These are phyloP conservation scores for Leistus spinibarbis DNA, from an alignment of 2,888 invertebrate species.

Conservation along the genomic window DNA sequence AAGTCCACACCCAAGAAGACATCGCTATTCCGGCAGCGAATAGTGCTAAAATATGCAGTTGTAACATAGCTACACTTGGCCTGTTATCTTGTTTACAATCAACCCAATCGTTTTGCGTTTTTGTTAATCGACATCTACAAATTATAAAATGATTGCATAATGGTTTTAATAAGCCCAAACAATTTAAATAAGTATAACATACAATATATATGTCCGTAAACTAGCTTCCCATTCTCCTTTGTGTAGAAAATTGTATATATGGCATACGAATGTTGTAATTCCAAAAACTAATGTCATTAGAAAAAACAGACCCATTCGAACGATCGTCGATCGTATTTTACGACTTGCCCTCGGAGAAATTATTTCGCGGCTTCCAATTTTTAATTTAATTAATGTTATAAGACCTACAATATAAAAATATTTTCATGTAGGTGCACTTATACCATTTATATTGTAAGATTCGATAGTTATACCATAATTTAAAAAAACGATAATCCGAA, in stretches of 20 bases:
- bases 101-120: conserved; percentile 52
- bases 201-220: conserved; percentile 82
- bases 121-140: conserved; percentile 59
- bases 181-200: too few species aligned
- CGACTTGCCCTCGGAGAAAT: conserved; percentile 83
- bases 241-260: conserved; percentile 81
- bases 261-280: conserved; percentile 79
- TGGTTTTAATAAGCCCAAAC: conserved; percentile 3
- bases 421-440: too few species aligned
- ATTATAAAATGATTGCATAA: conserved; percentile 23
- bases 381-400: conserved; percentile 77
- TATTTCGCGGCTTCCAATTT: conserved; percentile 81
- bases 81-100: conserved; percentile 72
- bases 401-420: conserved; percentile 64
- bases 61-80: conserved; percentile 82
- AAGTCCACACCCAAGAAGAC: conserved; percentile 95
- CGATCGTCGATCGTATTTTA: conserved; percentile 86
- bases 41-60: conserved; percentile 80
- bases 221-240: conserved; percentile 76
- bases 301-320: conserved; percentile 83
- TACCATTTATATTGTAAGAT: too few species aligned
- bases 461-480: too few species aligned
- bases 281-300: conserved; percentile 78
- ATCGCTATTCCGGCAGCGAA: conserved; percentile 86
- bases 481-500: too few species aligned